phyloP scores from a whole-genome alignment of 1,140 invertebrate species.

The Brachionus calyciflorus region DNA sequence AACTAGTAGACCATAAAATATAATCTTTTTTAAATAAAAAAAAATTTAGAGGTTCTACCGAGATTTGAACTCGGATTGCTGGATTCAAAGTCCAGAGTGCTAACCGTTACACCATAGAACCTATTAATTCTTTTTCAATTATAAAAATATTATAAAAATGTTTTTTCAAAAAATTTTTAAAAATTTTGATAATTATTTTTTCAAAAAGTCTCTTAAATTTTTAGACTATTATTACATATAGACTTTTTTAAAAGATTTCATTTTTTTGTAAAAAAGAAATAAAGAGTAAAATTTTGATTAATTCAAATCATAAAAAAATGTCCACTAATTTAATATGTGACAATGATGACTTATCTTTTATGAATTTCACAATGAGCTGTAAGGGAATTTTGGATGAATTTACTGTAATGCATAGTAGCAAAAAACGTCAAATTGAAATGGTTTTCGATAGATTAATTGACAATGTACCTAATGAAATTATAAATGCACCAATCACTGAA shows the following conservation, averaged over 20 bases:
- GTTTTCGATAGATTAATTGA: conserved; percentile 3
- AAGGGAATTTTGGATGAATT: neutral
- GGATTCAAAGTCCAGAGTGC: conserved; percentile 38
- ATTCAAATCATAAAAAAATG: conserved; percentile 14
- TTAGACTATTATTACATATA: neutral
- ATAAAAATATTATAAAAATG: neutral
- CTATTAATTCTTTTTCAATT: neutral
- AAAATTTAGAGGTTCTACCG: conserved; percentile 21
- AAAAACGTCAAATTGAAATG: conserved; percentile 36
- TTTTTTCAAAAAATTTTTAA: neutral
- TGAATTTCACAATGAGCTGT: neutral
- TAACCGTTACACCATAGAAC: conserved; percentile 42
- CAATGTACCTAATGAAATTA: conserved; percentile 17
- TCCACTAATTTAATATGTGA: neutral
- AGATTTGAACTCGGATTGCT: conserved; percentile 39
- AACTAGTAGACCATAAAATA: too few species aligned
- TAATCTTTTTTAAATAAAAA: too few species aligned
- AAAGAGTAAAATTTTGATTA: neutral
- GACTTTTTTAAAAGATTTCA: too few species aligned
- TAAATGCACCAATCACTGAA: neutral
- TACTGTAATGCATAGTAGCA: neutral
- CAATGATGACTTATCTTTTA: conserved; percentile 12
- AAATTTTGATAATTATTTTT: neutral
- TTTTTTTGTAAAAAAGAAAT: too few species aligned
- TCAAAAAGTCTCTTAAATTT: neutral